Conservation (phyloP, 2,113 vertebrate genomes). For the Lontra canadensis region DNA sequence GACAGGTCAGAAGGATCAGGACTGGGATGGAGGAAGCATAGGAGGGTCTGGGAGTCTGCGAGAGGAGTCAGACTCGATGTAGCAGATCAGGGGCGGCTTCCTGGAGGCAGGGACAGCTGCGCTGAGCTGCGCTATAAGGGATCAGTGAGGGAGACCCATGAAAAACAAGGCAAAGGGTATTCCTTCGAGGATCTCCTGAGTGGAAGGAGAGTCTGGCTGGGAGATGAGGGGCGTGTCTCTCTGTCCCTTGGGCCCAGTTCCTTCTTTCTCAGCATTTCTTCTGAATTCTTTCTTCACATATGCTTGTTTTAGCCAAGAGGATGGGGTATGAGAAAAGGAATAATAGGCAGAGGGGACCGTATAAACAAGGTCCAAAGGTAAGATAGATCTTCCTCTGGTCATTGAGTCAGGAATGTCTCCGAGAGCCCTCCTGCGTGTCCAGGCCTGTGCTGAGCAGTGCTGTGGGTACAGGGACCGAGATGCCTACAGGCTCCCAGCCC, state of each 20-base stretch:
- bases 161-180: conserved; percentile 55
- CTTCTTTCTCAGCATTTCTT: conserved; percentile 76
- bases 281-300: background rate
- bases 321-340: background rate
- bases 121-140: background rate
- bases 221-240: background rate
- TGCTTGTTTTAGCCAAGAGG: background rate
- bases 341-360: background rate
- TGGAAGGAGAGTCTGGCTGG: background rate
- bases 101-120: background rate
- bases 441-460: background rate
- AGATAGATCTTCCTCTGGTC: background rate
- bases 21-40: too few relatives aligned
- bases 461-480: background rate
- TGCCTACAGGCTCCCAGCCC: background rate
- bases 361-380: background rate
- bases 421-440: background rate
- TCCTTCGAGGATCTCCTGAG: background rate
- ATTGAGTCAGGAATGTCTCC: background rate
- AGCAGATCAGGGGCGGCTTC: background rate
- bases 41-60: background rate
- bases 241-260: conserved; percentile 53
- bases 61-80: background rate
- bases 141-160: background rate
- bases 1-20: background rate